Percentiles rank a stretch among this genome's conserved stretches.
These are phyloP conservation scores for Phyllostomus discolor DNA, from an alignment of 2,113 vertebrate genomes.

Conservation along the genomic window DNA sequence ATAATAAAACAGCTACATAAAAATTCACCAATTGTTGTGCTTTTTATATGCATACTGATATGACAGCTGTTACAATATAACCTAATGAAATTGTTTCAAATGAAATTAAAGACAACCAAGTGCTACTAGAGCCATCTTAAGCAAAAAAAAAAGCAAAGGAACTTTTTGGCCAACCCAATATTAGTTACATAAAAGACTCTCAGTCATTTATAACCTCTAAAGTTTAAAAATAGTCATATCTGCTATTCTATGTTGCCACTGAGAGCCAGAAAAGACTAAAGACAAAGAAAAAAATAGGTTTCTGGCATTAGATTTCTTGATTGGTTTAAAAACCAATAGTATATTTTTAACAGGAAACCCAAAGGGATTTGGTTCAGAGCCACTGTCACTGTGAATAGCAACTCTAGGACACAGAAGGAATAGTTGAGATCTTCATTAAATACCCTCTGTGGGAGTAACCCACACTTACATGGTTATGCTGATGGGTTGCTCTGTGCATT, in stretches of 20 bases:
- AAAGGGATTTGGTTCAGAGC: neutral
- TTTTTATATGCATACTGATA: too few relatives aligned
- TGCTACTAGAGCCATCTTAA: too few relatives aligned
- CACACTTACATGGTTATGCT: constrained; percentile 2
- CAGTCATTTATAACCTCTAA: neutral
- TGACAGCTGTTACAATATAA: too few relatives aligned
- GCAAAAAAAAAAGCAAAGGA: too few relatives aligned
- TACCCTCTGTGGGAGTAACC: neutral
- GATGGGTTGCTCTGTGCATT: constrained; percentile 6
- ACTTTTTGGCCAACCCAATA: too few relatives aligned
- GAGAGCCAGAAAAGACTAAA: constrained; percentile 55
- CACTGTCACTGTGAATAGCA: constrained; percentile 28
- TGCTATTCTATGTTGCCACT: constrained; percentile 50
- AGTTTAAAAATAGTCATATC: constrained; percentile 47
- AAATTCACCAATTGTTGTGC: too few relatives aligned
- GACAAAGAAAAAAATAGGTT: constrained; percentile 42
- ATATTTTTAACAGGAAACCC: constrained; percentile 49
- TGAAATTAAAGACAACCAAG: too few relatives aligned
- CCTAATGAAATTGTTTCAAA: too few relatives aligned
- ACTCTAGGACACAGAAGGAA: constrained; percentile 43
- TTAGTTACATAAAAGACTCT: neutral
- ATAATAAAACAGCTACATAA: too few relatives aligned
- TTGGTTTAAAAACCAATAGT: constrained; percentile 31
- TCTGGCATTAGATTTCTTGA: constrained; percentile 55
- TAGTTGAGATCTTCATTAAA: constrained; percentile 57